Base-by-base conservation (phyloP, 1,140 invertebrate genomes). In the Harpegnathos saltator region DNA sequence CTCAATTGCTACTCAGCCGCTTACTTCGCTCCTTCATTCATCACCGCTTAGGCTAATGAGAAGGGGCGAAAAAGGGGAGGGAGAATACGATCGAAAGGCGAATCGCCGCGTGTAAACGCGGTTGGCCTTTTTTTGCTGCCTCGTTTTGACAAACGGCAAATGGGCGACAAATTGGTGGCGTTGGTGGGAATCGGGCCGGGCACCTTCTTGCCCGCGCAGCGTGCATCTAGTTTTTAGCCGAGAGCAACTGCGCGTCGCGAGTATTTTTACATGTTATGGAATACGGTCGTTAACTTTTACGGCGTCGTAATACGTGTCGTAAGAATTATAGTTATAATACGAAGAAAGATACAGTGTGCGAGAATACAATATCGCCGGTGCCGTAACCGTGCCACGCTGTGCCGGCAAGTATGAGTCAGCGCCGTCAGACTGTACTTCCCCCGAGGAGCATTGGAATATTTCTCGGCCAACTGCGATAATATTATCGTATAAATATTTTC, bases 251-350 rank as follows among this genome's bases (percentile, higher is more conserved):
- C 0, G n/a, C 54, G 4, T 56, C n/a, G n/a, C 3, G 54, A 56
- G n/a, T 56, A 56, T 19, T 19, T 44, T 56, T 56, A 19, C 54
- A 19, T 19, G 54, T 56, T 19, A 19, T 19, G 54, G n/a, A 4
- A 56, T 22, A 19, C 19, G 54, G 54, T 56, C 54, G 54, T 56
- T 56, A 56, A 56, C 54, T 56, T 56, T 56, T 56, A 56, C 4
- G 54, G 54, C 54, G n/a, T n/a, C 54, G 11, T 56, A n/a, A 56
- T 56, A 7, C 19, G 54, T 7, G 54, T 19, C n/a, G n/a, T 5
- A 22, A 56, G 54, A 56, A 56, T 56, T 56, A 56, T 56, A 19
- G 54, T 56, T 56, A 56, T 56, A 19, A 19, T 56, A 56, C 54
- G n/a, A 19, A 56, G 54, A 19, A 56, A 19, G 11, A 56, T 22